Conservation (phyloP, 2,797 vertebrate genomes). For the Myiotriccus ornatus region DNA sequence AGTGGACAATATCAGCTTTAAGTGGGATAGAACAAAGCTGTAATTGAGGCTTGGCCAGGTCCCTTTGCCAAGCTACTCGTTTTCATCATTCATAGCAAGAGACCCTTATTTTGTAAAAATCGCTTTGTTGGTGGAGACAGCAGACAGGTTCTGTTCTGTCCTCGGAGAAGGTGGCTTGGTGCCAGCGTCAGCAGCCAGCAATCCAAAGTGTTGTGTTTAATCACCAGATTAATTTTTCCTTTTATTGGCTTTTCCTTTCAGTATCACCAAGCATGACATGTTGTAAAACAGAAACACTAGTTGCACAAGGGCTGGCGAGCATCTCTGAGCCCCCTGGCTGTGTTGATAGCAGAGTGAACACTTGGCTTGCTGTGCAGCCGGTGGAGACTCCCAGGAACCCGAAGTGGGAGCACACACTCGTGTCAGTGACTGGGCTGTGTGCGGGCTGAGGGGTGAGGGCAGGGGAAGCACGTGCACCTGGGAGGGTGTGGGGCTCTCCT, state of each 20-base stretch:
- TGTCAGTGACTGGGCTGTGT: neutral
- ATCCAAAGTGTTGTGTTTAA: slow-evolving; percentile 35
- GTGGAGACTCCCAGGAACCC: slow-evolving; percentile 37
- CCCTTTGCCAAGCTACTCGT: slow-evolving; percentile 11
- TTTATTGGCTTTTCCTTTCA: slow-evolving; percentile 58
- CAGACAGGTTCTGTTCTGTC: slow-evolving; percentile 30
- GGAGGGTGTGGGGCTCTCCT: neutral
- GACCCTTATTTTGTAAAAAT: slow-evolving; percentile 22
- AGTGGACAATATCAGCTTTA: neutral
- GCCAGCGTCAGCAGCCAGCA: slow-evolving; percentile 51
- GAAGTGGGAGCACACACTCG: neutral
- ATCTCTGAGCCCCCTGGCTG: slow-evolving; percentile 20
- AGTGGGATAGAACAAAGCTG: neutral
- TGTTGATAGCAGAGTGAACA: slow-evolving; percentile 45
- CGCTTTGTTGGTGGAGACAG: slow-evolving; percentile 29
- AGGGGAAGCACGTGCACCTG: neutral
- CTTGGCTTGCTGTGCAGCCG: slow-evolving; percentile 58
- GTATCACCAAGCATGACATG: slow-evolving; percentile 44
- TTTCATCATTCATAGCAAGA: slow-evolving; percentile 32
- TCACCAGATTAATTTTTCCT: slow-evolving; percentile 63
- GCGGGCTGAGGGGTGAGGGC: neutral
- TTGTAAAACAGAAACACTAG: slow-evolving; percentile 47
- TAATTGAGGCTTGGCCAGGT: neutral
- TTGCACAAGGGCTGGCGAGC: slow-evolving; percentile 56
- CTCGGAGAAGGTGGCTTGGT: neutral